A percentile compares a stretch with the other conserved stretches of the same genome.
These are phyloP conservation scores for Pycnonotus jocosus DNA, from an alignment of 2,113 vertebrate genomes.

Conservation along the genomic window DNA sequence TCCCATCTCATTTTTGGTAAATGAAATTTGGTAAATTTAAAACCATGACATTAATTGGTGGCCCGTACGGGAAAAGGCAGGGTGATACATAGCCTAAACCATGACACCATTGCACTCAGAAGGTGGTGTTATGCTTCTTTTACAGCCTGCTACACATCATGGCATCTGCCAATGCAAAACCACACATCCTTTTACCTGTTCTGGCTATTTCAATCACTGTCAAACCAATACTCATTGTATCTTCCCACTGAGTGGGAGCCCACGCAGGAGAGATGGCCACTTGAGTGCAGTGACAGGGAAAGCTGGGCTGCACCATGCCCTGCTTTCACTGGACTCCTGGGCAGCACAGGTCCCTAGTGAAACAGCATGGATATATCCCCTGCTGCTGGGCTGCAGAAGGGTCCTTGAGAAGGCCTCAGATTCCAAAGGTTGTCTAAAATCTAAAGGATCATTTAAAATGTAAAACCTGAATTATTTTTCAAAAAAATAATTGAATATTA, in stretches of 20 bases:
- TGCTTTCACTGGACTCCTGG: not conserved
- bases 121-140: not conserved
- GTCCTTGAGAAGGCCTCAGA: not conserved
- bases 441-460: not conserved
- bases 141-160: not conserved
- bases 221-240: not conserved
- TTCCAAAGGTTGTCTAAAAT: not conserved
- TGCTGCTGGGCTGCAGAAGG: not conserved
- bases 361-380: not conserved
- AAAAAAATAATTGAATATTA: not conserved
- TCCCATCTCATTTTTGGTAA: no score
- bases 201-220: not conserved
- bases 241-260: not conserved
- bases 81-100: no score
- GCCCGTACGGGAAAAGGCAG: no score
- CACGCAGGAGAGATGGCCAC: rapidly evolving
- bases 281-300: rapidly evolving
- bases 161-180: not conserved
- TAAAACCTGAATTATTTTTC: not conserved
- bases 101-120: no score
- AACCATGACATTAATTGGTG: no score
- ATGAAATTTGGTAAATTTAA: no score
- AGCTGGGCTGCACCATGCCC: not conserved
- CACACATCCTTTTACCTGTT: not conserved
- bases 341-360: not conserved